These are phyloP conservation scores for Odontophorus gujanensis DNA, from an alignment of 2,113 vertebrate species.

Conservation along the genomic window DNA sequence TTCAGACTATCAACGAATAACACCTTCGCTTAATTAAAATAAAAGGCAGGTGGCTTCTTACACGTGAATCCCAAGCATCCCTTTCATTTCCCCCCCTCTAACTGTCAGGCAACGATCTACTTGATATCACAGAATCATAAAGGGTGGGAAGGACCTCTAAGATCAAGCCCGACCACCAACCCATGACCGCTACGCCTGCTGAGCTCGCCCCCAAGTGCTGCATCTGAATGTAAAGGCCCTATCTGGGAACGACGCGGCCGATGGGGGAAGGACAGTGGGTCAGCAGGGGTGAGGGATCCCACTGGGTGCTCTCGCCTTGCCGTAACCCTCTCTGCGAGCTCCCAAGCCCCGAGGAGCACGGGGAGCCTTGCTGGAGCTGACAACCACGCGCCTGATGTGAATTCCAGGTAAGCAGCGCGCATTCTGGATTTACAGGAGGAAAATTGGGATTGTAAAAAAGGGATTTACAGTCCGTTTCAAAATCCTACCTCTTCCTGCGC, in stretches of 20 bases:
- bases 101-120: background rate
- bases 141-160: too few species aligned
- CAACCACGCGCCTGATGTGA: constrained; percentile 12
- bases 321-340: background rate
- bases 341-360: background rate
- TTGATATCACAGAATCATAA: background rate
- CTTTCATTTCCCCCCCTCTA: background rate
- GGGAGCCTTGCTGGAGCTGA: background rate
- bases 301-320: background rate
- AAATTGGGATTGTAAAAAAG: constrained; percentile 56
- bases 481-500: constrained; percentile 55
- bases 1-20: background rate
- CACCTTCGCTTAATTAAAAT: background rate
- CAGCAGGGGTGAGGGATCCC: background rate
- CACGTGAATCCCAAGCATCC: background rate
- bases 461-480: constrained; percentile 63
- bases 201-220: too few species aligned
- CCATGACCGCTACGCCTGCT: too few species aligned
- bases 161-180: too few species aligned
- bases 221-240: background rate
- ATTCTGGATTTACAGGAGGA: constrained; percentile 42
- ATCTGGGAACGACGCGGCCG: too few species aligned
- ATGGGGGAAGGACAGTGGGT: background rate
- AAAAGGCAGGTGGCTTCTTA: background rate
- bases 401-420: background rate